Evolutionary conservation across 30 jellyfish, hydroid and myxozoan genomes (phyloP).

Genomic region (Hydractinia symbiolongicarpus): DNA sequence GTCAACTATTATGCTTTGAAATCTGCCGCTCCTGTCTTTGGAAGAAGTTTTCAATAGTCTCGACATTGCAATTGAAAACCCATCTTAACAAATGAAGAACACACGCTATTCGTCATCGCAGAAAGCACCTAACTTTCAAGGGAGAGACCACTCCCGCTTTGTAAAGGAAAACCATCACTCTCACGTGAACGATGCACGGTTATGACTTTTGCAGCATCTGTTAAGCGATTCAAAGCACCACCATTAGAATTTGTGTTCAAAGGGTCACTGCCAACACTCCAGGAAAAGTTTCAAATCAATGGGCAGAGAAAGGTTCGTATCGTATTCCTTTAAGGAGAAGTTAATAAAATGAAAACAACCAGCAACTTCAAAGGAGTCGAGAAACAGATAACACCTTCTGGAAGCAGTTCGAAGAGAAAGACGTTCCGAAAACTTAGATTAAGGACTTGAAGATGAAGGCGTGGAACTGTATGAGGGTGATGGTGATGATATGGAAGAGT

Average conservation of each 20-base stretch:
- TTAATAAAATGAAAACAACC: background rate
- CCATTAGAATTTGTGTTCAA: constrained; percentile 20
- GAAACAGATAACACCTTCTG: constrained; percentile 4
- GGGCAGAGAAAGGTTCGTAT: constrained; percentile 12
- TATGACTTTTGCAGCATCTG: constrained; percentile 12
- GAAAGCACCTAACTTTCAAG: background rate
- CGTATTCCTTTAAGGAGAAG: background rate
- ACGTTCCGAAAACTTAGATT: background rate
- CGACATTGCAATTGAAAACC: too few species aligned
- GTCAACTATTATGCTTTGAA: too few species aligned
- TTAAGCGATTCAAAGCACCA: constrained; percentile 1
- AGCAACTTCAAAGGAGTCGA: background rate
- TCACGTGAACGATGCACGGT: constrained; percentile 13
- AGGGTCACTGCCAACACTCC: constrained; percentile 11
- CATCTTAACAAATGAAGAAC: too few species aligned
- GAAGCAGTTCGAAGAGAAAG: constrained; percentile 10
- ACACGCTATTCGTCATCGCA: too few species aligned
- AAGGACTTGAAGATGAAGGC: background rate
- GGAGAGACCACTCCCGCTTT: constrained; percentile 12
- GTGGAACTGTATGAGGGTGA: too few species aligned
- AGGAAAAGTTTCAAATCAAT: constrained; percentile 1
- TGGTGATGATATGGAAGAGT: constrained; percentile 7
- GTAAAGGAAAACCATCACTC: constrained; percentile 11
- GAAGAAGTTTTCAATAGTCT: too few species aligned
- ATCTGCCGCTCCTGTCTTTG: too few species aligned